Evolutionary conservation across 2,888 invertebrate genomes (phyloP).

Genomic region (Eupsilia transversa): DNA sequence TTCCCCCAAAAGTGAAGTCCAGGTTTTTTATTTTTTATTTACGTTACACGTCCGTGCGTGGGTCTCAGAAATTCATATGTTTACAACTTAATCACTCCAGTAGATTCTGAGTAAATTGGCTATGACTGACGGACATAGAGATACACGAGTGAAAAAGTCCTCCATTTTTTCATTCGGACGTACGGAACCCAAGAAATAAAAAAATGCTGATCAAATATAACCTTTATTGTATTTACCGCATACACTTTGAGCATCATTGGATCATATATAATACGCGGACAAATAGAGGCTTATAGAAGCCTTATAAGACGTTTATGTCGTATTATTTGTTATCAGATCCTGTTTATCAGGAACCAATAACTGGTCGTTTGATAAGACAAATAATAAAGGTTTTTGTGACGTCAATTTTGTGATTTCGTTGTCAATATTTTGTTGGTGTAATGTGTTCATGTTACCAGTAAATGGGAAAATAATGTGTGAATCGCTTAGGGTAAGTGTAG

Average conservation of each 20-base stretch:
- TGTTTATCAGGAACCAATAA: conserved; percentile 11
- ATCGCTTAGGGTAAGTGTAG: conserved; percentile 23
- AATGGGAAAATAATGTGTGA: conserved; percentile 53
- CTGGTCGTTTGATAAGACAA: conserved; percentile 12
- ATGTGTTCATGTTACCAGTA: conserved; percentile 19
- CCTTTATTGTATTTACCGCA: conserved; percentile 30
- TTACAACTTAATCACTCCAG: too few species aligned
- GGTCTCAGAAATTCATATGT: too few species aligned
- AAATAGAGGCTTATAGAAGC: conserved; percentile 22
- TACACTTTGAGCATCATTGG: conserved; percentile 16
- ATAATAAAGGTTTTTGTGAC: conserved; percentile 6
- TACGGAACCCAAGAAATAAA: conserved; percentile 8
- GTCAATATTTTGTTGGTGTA: background rate
- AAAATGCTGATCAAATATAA: conserved; percentile 29
- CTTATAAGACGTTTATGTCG: background rate
- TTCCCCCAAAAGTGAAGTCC: too few species aligned
- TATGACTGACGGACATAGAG: background rate
- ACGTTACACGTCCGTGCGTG: too few species aligned
- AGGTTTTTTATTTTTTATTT: too few species aligned
- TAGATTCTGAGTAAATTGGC: background rate
- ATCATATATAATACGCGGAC: conserved; percentile 17
- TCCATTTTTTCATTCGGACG: background rate
- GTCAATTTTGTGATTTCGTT: conserved; percentile 14
- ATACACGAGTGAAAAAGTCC: background rate
- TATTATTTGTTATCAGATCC: conserved; percentile 16